Base-by-base conservation (phyloP, 2,113 vertebrate species). In the Vireo altiloquus region DNA sequence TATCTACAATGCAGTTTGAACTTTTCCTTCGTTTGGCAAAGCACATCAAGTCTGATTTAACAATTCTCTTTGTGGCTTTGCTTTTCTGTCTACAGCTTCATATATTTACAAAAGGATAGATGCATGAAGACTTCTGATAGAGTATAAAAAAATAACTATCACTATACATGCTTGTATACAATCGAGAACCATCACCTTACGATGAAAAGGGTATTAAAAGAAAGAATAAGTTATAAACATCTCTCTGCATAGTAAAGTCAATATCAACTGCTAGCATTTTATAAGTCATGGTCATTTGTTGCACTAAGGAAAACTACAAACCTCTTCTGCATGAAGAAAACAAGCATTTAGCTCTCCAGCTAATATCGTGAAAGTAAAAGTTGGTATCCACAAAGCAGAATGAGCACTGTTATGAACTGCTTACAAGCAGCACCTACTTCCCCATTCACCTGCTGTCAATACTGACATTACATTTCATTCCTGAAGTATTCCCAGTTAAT, bases 1-100 rank as follows among this genome's bases (percentile, higher is more conserved):
- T 89, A 88, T 97, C 92, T 97, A 93, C 89, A 87, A 96, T 93
- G 92, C 94, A 96, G 82, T 96, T 97, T 97, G 94, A 97, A 97
- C 92, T 98, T 94, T 56, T 64, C 81, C 93, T 94, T 96, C 80
- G 50, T 82, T 97, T 94, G 95, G 84, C 82, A 95, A 97, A 97
- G 94, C 70, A 93, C 94, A 97, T 96, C 61, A 83, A 91, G 68
- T 84, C 78, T 74, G 91, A 93, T 87, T 95, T 95, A 96, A 91
- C 91, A 94, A 97, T 95, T 95, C 90, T 96, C 82, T 89, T 97
- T 97, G 94, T 97, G 89, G 56, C 87, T 97, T 97, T 95, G 86
- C 92, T 97, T 96, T 91, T 85, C 76, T 69, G n/a, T 85, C 89
- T 59, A 78, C 65, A 85, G 83, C 85, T 96, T 95, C 83, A 82